Conservation (phyloP, 2,797 vertebrate genomes). For the Salarias fasciatus region DNA sequence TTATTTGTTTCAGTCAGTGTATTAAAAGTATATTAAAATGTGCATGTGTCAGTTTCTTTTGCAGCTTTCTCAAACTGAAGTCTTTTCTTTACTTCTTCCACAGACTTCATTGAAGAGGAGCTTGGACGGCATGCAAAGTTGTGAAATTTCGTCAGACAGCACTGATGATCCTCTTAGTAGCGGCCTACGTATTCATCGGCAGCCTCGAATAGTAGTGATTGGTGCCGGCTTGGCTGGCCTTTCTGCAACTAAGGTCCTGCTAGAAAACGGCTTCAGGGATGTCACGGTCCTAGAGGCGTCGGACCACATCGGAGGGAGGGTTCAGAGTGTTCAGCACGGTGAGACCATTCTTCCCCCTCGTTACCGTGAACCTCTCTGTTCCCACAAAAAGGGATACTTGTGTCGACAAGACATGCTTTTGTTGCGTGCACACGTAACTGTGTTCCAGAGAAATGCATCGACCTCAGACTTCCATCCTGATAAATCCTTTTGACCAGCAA, state of each 20-base stretch:
- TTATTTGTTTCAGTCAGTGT: too few relatives aligned
- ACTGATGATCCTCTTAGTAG: conserved; percentile 99
- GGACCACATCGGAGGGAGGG: conserved; percentile 93
- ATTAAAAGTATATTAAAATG: too few relatives aligned
- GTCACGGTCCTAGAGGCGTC: conserved; percentile 97
- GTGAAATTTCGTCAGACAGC: conserved; percentile 99
- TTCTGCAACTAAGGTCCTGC: conserved; percentile 91
- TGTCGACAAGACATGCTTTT: too few relatives aligned
- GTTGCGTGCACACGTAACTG: too few relatives aligned
- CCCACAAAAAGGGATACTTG: too few relatives aligned
- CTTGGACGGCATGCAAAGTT: conserved; percentile 99
- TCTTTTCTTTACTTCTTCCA: conserved; percentile 10
- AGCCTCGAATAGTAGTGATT: conserved; percentile 98
- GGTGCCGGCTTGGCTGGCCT: conserved; percentile 97
- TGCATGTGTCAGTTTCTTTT: too few relatives aligned
- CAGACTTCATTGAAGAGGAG: conserved; percentile 95
- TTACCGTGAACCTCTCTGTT: too few relatives aligned
- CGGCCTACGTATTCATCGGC: conserved; percentile 90
- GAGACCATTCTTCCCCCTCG: conserved; percentile 28
- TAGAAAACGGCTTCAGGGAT: conserved; percentile 95
- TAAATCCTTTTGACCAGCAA: conserved; percentile 2
- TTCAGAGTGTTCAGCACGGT: conserved; percentile 95
- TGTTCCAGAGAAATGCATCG: too few relatives aligned
- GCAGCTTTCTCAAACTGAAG: too few relatives aligned
- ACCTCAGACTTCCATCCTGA: not conserved